Percentiles rank a stretch among this genome's conserved stretches.
Evolutionary conservation across 2,888 invertebrate species (phyloP).

Genomic region (Melanotus villosus): DNA sequence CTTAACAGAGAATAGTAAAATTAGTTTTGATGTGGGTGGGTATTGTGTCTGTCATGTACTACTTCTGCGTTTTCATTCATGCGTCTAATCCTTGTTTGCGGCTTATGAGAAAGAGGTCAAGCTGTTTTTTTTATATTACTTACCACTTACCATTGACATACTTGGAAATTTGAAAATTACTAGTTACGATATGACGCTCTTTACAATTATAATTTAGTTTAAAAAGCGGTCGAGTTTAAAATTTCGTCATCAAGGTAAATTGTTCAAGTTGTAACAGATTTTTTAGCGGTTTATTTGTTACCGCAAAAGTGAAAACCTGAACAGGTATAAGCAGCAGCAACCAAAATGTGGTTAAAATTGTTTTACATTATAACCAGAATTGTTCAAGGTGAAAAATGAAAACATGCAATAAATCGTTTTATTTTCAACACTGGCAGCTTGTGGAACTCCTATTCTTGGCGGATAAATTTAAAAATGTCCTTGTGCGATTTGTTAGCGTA

Average conservation of each 20-base stretch:
- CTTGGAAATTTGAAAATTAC: constrained; percentile 12
- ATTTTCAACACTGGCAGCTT: background rate
- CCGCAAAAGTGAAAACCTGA: background rate
- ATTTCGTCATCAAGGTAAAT: constrained; percentile 6
- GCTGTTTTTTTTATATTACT: background rate
- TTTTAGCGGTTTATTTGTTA: background rate
- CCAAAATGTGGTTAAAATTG: no score
- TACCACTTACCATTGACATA: constrained; percentile 20
- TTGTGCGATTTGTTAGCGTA: background rate
- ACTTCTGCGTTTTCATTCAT: background rate
- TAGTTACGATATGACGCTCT: no score
- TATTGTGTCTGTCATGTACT: background rate
- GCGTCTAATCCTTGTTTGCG: background rate
- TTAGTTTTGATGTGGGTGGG: background rate
- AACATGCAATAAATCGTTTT: background rate
- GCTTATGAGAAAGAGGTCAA: constrained; percentile 11
- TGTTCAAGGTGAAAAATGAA: background rate
- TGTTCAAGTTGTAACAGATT: background rate
- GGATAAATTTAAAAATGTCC: background rate
- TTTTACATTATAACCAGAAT: background rate
- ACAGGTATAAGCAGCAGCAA: no score
- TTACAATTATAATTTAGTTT: background rate
- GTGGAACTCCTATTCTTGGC: background rate
- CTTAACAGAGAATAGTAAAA: no score
- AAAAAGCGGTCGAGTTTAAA: background rate